Percentiles rank a stretch among this genome's conserved stretches.
Conservation (phyloP, 2,113 vertebrate species). For the Hippocampus zosterae region DNA sequence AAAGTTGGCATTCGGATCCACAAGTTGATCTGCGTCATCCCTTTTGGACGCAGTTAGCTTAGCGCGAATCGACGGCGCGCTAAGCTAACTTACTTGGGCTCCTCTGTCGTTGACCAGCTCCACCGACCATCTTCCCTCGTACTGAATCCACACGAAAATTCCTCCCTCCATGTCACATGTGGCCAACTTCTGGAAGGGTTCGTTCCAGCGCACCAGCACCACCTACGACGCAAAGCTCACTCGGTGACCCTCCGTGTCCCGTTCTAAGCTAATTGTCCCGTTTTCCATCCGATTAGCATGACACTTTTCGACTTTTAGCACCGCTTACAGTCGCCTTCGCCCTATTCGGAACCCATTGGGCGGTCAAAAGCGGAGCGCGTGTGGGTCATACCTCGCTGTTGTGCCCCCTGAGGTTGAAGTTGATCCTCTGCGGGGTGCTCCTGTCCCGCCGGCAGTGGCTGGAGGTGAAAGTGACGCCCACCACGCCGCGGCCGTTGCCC, state of each 20-base stretch:
- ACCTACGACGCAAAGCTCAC: slow-evolving; percentile 72
- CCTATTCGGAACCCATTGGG: neutral
- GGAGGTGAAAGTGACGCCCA: slow-evolving; percentile 96
- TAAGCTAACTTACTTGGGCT: slow-evolving; percentile 78
- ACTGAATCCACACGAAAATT: slow-evolving; percentile 99
- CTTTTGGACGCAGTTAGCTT: too few relatives aligned
- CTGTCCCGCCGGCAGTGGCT: slow-evolving; percentile 95
- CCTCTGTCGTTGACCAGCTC: slow-evolving; percentile 96
- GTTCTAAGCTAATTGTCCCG: too few relatives aligned
- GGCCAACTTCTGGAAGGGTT: slow-evolving; percentile 97
- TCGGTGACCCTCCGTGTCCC: neutral
- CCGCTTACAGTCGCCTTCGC: too few relatives aligned
- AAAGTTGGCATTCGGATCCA: too few relatives aligned
- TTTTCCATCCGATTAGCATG: too few relatives aligned
- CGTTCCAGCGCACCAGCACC: slow-evolving; percentile 96
- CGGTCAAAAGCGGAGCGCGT: neutral
- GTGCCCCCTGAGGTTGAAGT: slow-evolving; percentile 96
- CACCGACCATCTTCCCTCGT: slow-evolving; percentile 97
- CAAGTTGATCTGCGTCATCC: too few relatives aligned
- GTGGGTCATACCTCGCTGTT: slow-evolving; percentile 87
- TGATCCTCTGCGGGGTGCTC: slow-evolving; percentile 92
- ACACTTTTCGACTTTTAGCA: too few relatives aligned
- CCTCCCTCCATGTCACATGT: slow-evolving; percentile 97
- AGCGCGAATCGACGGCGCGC: too few relatives aligned
- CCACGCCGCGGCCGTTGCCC: slow-evolving; percentile 93